Conservation (phyloP, 2,113 vertebrate genomes). For the Ramphastos sulfuratus region DNA sequence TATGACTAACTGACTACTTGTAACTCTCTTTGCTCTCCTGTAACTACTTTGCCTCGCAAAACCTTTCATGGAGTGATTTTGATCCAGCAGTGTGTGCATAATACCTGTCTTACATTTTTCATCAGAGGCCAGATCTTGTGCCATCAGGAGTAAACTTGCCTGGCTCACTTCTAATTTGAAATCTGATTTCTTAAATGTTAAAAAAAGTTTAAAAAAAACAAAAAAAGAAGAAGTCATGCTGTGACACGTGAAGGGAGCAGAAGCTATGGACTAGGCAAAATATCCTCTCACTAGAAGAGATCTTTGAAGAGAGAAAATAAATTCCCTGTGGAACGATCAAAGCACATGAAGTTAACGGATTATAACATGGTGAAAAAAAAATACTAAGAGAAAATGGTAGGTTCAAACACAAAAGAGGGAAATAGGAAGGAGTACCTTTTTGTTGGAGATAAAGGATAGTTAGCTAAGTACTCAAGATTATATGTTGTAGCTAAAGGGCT, state of each 20-base stretch:
- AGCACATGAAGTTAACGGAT: constrained; percentile 6
- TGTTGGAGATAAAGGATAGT: background rate
- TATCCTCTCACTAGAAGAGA: background rate
- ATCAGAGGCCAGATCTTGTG: background rate
- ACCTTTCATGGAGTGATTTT: background rate
- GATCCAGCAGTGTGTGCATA: background rate
- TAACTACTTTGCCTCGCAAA: background rate
- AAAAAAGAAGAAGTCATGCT: background rate
- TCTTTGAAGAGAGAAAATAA: constrained; percentile 20
- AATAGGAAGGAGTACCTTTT: background rate
- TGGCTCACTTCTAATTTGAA: background rate
- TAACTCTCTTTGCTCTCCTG: background rate
- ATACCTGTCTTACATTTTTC: background rate
- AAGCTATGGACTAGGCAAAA: background rate
- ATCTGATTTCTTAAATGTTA: background rate
- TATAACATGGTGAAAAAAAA: background rate
- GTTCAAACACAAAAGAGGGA: background rate
- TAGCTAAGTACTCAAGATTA: background rate
- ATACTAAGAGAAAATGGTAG: constrained; percentile 18
- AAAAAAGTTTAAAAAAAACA: background rate
- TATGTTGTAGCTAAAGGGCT: background rate
- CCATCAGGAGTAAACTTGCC: background rate
- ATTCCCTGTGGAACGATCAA: constrained; percentile 22
- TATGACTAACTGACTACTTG: background rate
- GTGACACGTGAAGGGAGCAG: background rate